Conservation (phyloP, 2,888 invertebrate genomes). For the Cataglyphis albicans region DNA sequence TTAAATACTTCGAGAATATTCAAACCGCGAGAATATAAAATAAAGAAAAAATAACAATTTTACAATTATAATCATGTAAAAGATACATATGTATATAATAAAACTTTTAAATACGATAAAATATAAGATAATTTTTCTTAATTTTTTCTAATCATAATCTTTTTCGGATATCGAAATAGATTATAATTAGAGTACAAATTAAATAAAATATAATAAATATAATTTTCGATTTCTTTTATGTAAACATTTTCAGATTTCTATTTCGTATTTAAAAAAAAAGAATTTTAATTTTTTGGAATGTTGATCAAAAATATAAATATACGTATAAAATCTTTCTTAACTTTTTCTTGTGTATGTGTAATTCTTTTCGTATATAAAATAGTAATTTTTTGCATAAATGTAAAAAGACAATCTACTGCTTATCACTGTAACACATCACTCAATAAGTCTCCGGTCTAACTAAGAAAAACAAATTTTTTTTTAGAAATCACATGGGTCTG, state of each 20-base stretch:
- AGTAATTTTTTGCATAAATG: neutral
- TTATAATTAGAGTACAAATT: neutral
- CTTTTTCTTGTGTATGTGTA: neutral
- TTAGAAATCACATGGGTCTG: no score
- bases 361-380: neutral
- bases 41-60: neutral
- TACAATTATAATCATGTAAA: neutral
- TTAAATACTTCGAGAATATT: constrained; percentile 23
- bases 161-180: neutral
- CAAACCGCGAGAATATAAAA: neutral
- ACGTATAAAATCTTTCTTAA: neutral
- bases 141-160: neutral
- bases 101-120: neutral
- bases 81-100: neutral
- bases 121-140: neutral
- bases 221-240: neutral
- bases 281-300: neutral
- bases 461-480: no score
- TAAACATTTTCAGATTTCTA: neutral
- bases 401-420: neutral
- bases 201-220: neutral
- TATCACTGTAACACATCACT: neutral
- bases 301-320: constrained; percentile 4
- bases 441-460: no score
- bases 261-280: neutral